These are phyloP conservation scores for Ctenoplectra terminalis DNA, from an alignment of 1,140 invertebrate species.

Conservation along the genomic window DNA sequence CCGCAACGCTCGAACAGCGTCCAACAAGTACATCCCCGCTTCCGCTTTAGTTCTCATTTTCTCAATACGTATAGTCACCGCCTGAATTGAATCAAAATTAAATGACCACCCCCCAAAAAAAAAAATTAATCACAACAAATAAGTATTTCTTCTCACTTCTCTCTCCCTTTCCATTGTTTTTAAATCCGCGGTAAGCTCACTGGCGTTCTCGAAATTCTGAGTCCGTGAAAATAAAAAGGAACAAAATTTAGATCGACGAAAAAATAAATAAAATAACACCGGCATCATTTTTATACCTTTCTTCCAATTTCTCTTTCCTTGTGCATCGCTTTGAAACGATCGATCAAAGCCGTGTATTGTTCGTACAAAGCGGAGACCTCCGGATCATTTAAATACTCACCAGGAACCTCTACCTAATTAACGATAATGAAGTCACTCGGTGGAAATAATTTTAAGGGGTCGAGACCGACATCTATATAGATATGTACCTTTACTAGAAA, in stretches of 20 bases:
- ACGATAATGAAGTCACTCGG: not conserved
- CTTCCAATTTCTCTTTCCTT: constrained; percentile 88
- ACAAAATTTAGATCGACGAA: not conserved
- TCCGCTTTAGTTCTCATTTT: constrained; percentile 82
- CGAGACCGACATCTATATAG: not conserved
- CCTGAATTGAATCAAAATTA: constrained; percentile 31
- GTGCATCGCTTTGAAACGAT: constrained; percentile 92
- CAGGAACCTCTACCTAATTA: constrained; percentile 89
- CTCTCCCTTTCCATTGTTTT: constrained; percentile 94
- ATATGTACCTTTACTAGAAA: constrained; percentile 87
- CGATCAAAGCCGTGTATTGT: constrained; percentile 90
- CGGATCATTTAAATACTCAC: constrained; percentile 90
- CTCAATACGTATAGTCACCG: constrained; percentile 83
- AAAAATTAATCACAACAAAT: not conserved
- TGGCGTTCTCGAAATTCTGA: constrained; percentile 82
- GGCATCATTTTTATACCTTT: constrained; percentile 77
- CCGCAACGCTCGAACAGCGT: constrained; percentile 87
- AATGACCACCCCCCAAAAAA: too few species aligned
- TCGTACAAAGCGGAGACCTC: constrained; percentile 89
- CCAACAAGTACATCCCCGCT: constrained; percentile 82
- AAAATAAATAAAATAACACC: not conserved
- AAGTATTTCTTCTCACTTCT: constrained; percentile 82
- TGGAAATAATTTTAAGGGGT: not conserved
- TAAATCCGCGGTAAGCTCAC: constrained; percentile 89
- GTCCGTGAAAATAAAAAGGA: too few species aligned